Evolutionary conservation across 2,888 invertebrate species (phyloP), one percentile per base, ranked within the genome.

Genomic region (Cotesia congregata): DNA sequence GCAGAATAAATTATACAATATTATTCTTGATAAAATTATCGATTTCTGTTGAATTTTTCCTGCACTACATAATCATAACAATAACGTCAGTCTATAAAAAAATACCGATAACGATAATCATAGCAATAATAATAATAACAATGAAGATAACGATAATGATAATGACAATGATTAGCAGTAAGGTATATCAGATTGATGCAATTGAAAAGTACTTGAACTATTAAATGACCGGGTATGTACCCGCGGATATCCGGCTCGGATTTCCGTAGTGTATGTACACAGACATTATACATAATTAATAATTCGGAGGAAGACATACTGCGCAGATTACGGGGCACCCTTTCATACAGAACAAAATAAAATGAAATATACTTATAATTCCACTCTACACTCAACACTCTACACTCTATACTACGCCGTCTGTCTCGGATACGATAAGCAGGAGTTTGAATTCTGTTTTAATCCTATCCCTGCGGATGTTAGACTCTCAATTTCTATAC

Each of bases 271-370:
- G 80, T 82, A 81, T 79, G 81, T 81, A 81, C 76, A 65, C 75
- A 72, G 76, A 60, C 77, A 76, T 76, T 74, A 67, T 78, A 77
- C 78, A 74, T 81, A 83, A 84, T 84, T 84, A 83, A 83, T 83
- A 82, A 84, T 83, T 83, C 82, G 76, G 78, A 50, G 50, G 50
- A 79, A 62, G 74, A 64, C 61, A 67, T 73, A 69, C 50, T 50
- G 12, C 50, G 50, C 50, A 50, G 50, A 50, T 50, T 50, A 50
- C 50, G 50, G 77, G 75, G 39, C 67, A 65, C 74, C 73, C 72
- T 79, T 77, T 65, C 65, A 30, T 30, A 30, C 30, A 30, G 30
- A 30, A 73, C 20, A 6, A 38, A 17, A 62, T 72, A 20, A 12
- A 38, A 30, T 30, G 30, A 76, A 75, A 41, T 65, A 30, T 12